Percentiles rank a stretch among this genome's conserved stretches.
Evolutionary conservation across 2,113 vertebrate genomes (phyloP).

Genomic region (Vombatus ursinus): DNA sequence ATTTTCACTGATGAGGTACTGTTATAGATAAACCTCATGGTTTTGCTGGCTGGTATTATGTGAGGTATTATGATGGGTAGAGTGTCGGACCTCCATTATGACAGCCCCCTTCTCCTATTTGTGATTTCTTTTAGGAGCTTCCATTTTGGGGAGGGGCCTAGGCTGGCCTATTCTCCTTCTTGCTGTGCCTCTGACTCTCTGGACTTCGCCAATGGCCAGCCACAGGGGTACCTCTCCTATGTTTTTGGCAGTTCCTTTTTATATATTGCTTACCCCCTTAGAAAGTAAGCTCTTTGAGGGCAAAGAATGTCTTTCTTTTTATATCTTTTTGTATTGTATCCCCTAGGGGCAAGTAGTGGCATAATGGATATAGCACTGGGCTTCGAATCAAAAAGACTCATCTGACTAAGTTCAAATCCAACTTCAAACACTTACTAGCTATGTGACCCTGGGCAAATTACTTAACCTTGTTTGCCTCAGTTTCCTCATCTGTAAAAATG

Average conservation of each 20-base stretch:
- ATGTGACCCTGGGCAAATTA: background rate
- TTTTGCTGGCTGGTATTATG: too few relatives aligned
- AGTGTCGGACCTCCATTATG: background rate
- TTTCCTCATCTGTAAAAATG: background rate
- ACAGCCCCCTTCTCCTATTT: background rate
- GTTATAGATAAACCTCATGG: too few relatives aligned
- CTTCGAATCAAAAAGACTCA: background rate
- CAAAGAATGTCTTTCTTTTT: background rate
- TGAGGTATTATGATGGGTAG: too few relatives aligned
- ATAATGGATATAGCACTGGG: background rate
- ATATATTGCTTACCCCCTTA: background rate
- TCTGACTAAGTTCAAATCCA: background rate
- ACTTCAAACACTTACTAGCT: background rate
- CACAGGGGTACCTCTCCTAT: background rate
- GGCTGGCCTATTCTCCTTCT: background rate
- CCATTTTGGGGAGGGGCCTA: background rate
- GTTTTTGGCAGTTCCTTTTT: background rate
- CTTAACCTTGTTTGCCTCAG: background rate
- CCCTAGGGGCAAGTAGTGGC: background rate
- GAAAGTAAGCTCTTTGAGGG: background rate
- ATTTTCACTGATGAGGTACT: too few relatives aligned
- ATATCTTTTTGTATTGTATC: background rate
- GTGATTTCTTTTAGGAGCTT: background rate
- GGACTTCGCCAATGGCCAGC: background rate
- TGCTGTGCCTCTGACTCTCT: background rate